Evolutionary conservation across 2,113 vertebrate genomes (phyloP), one percentile per base, ranked within the genome.

Genomic region (Fulmarus glacialis): DNA sequence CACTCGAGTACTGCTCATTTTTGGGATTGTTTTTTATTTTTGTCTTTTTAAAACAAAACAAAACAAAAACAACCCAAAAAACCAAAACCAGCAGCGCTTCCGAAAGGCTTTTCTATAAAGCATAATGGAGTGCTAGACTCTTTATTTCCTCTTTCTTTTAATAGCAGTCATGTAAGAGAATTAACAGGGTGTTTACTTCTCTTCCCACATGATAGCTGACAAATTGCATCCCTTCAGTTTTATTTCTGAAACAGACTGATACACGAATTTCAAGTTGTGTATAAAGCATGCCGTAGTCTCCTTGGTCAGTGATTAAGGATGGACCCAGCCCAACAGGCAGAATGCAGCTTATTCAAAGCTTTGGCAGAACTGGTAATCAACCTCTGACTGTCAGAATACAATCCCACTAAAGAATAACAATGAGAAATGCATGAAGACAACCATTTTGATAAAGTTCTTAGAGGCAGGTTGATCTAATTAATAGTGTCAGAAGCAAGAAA

Each of bases 401-500:
- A 96, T 91, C 83, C 89, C 64, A 87, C 87, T 90, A 60, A 95
- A 95, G 91, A 96, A 88, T 92, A 95, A 93, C 87, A 66, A 81
- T 40, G 59, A 90, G 93, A 96, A 97, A 87, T 59, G 71, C 87
- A 89, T 40, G 71, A 95, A 87, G 96, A 95, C 97, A 91, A 79
- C 88, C 45, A 89, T 84, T 92, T 94, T 82, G 79, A 95, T 88
- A 93, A 79, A 90, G 83, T 72, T 88, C 86, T 92, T 77, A 89
- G 89, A 94, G 87, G 67, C 81, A 97, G 60, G 95, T 78, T 97
- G 96, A 97, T 98, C 93, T 97, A 97, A 98, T 97, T 97, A 98
- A 86, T 58, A 94, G 89, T 87, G 96, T 97, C 96, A 97, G 96
- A 97, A 84, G 87, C 93, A 97, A 94, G 68, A 94, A 95, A 98